Evolutionary conservation across 2,888 invertebrate genomes (phyloP), one percentile per base, ranked within the genome.

Genomic region (Platycheirus rosarum): DNA sequence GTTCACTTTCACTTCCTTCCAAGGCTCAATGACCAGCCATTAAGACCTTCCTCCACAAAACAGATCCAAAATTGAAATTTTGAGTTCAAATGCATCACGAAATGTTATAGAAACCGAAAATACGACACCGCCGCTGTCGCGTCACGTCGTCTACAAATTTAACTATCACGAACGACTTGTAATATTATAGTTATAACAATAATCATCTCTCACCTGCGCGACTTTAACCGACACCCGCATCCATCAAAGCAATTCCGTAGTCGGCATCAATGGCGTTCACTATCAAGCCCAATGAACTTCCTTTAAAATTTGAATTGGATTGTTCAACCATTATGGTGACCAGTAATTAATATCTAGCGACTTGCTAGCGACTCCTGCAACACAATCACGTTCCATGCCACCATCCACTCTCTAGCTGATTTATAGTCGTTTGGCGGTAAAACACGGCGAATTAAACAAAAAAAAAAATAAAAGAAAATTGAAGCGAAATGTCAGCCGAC

Each of bases 271-370:
- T 37, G 48, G 55, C 69, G 60, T 60, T 44, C 68, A 60, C 60
- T 70, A 66, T 53, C 40, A 57, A 57, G 11, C 16, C 16, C 23
- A 76, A 76, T 82, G 71, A 68, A 73, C 68, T 76, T 68, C 48
- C 76, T 49, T 63, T 63, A 63, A 71, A 73, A 48, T 82, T 71
- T 71, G 77, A 73, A 68, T 82, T 76, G 66, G 71, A 82, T 76
- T 82, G 82, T 73, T 71, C 62, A 76, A 71, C 82, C 76, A 57
- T 76, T 29, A 57, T 76, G 68, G 76, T 82, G 82, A 77, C 82
- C 82, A 82, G 76, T 82, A 82, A 82, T 82, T 82, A 82, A 82
- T 82, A 82, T 76, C 82, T 63, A 29, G 71, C 71, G 55, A 82
- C 44, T 57, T 26, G 2, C 11, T 55, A 16, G 20, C 60, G 29